These are phyloP conservation scores for Struthidea cinerea DNA, from an alignment of 2,113 vertebrate genomes.

Conservation along the genomic window DNA sequence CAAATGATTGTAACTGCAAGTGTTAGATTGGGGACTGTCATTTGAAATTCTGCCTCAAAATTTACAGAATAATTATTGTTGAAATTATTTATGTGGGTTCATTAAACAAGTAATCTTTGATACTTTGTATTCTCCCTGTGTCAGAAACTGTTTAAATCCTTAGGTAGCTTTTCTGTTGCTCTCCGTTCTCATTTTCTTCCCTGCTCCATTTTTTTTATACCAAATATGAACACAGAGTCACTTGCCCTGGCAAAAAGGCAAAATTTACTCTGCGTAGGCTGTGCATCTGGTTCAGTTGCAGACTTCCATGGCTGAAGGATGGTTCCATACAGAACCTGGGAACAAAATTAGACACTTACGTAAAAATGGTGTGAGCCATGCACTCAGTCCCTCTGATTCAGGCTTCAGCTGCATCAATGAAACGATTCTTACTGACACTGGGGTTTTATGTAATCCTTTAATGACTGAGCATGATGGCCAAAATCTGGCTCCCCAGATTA, in stretches of 20 bases:
- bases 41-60: slow-evolving; percentile 5
- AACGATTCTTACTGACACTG: neutral
- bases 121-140: neutral
- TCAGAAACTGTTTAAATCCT: neutral
- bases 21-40: neutral
- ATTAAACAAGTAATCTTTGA: neutral
- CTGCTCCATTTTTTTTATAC: neutral
- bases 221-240: neutral
- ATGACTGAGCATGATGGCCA: neutral
- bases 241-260: neutral
- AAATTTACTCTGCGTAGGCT: neutral
- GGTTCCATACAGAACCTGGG: neutral
- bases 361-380: neutral
- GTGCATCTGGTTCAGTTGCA: neutral
- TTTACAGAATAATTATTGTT: neutral
- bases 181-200: neutral
- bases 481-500: neutral
- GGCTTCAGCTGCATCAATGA: neutral
- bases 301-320: neutral
- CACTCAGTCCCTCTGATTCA: neutral
- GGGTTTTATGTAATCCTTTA: neutral
- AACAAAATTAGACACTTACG: fast-evolving
- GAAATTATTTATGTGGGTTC: neutral
- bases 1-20: slow-evolving; percentile 39
- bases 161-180: neutral